Percentiles rank a stretch among this genome's conserved stretches.
Conservation (phyloP, 2,113 vertebrate genomes). For the Daboia siamensis region DNA sequence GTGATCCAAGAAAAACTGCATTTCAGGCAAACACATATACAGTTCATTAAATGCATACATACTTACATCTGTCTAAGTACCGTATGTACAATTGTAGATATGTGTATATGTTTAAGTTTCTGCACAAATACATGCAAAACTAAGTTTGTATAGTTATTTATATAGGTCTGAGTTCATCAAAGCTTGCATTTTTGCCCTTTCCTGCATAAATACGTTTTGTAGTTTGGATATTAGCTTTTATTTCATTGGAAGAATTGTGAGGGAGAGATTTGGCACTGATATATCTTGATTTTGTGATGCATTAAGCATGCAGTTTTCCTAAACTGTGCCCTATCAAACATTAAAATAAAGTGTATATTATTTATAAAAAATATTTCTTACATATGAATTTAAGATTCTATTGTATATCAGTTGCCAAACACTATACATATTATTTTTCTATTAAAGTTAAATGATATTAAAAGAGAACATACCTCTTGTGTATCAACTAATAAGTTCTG, state of each 20-base stretch:
- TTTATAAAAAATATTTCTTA: neutral
- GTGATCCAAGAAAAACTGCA: conserved; percentile 35
- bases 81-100: neutral
- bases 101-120: neutral
- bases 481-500: too few species aligned
- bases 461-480: neutral
- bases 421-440: neutral
- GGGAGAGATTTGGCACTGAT: neutral
- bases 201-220: neutral
- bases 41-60: conserved; percentile 21
- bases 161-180: neutral
- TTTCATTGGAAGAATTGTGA: neutral
- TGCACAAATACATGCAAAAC: neutral
- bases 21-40: conserved; percentile 26
- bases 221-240: neutral
- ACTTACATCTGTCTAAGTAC: neutral
- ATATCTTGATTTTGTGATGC: neutral
- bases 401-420: neutral
- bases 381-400: neutral
- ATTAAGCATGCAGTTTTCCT: neutral
- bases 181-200: neutral
- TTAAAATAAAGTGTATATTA: neutral
- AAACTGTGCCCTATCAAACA: neutral
- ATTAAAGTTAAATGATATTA: neutral
- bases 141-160: neutral